Percentiles rank a stretch among this genome's conserved stretches.
phyloP scores from a whole-genome alignment of 2,797 vertebrate species.

The Pseudochirops corinnae region DNA sequence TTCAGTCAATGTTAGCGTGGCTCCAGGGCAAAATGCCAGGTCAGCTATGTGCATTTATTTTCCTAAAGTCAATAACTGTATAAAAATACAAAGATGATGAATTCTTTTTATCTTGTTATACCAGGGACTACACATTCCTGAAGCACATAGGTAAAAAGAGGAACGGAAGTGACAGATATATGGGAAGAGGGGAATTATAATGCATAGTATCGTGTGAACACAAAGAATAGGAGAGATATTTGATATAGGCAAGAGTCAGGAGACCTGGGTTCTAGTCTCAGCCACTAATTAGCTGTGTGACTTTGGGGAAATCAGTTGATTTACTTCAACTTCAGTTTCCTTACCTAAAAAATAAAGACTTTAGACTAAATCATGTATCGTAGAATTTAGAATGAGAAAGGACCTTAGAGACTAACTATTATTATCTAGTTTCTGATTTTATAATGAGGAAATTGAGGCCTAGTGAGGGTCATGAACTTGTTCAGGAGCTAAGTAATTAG shows the following conservation, averaged over 20 bases:
- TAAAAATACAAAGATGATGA: slow-evolving; percentile 42
- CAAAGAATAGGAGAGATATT: slow-evolving; percentile 36
- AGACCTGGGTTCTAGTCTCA: slow-evolving; percentile 52
- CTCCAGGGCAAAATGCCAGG: slow-evolving; percentile 28
- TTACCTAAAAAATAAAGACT: slow-evolving; percentile 60
- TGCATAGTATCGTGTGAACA: slow-evolving; percentile 16
- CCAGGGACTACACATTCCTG: slow-evolving; percentile 16
- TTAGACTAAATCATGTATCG: slow-evolving; percentile 37
- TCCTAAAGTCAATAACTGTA: not conserved
- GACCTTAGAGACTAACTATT: not conserved
- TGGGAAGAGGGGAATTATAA: slow-evolving; percentile 38
- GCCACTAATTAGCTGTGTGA: slow-evolving; percentile 64
- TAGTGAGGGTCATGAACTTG: not conserved
- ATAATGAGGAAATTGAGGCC: not conserved
- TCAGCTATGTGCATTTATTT: slow-evolving; percentile 47
- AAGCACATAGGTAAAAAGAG: slow-evolving; percentile 41
- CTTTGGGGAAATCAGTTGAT: slow-evolving; percentile 57
- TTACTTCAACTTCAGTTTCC: slow-evolving; percentile 44
- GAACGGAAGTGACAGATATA: slow-evolving; percentile 8
- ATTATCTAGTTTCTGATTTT: not conserved
- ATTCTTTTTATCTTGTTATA: slow-evolving; percentile 21
- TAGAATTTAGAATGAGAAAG: not conserved
- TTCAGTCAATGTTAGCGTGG: slow-evolving; percentile 50
- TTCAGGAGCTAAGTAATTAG: not conserved
- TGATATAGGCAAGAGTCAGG: slow-evolving; percentile 41